These are phyloP conservation scores for Coremacera marginata DNA, from an alignment of 2,888 invertebrate species.

Conservation along the genomic window DNA sequence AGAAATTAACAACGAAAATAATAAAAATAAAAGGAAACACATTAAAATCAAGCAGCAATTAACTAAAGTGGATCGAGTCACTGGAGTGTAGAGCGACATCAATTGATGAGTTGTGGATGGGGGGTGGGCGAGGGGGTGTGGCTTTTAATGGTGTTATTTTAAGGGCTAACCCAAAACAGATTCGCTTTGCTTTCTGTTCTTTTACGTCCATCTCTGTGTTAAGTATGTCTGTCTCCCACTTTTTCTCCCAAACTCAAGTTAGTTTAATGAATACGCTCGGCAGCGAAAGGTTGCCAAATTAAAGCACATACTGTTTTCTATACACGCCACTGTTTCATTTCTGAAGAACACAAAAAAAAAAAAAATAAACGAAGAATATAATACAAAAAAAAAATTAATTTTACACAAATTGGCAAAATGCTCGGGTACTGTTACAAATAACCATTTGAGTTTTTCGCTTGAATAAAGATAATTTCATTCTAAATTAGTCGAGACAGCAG, in stretches of 20 bases:
- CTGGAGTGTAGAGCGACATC: neutral
- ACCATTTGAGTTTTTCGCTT: constrained; percentile 17
- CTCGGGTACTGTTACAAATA: constrained; percentile 8
- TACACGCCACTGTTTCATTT: no score
- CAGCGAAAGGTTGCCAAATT: neutral
- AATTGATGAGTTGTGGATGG: neutral
- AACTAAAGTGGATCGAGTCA: constrained; percentile 16
- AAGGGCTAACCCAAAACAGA: no score
- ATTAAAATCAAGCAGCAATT: constrained; percentile 33
- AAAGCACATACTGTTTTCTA: neutral
- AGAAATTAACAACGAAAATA: neutral
- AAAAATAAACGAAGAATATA: neutral
- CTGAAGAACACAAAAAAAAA: neutral
- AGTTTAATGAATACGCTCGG: neutral
- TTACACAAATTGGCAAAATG: neutral
- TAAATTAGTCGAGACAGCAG: neutral
- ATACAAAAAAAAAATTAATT: neutral
- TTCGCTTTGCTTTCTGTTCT: no score
- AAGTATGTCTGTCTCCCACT: no score
- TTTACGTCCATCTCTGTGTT: no score
- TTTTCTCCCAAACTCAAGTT: neutral
- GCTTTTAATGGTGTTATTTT: no score
- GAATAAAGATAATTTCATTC: neutral
- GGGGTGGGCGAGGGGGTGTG: neutral
- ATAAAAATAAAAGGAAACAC: constrained; percentile 10